Evolutionary conservation across 37 sponge, comb jelly and placozoan species (phyloP), one percentile per base, ranked within the genome.

Genomic region (Spongia lamella): DNA sequence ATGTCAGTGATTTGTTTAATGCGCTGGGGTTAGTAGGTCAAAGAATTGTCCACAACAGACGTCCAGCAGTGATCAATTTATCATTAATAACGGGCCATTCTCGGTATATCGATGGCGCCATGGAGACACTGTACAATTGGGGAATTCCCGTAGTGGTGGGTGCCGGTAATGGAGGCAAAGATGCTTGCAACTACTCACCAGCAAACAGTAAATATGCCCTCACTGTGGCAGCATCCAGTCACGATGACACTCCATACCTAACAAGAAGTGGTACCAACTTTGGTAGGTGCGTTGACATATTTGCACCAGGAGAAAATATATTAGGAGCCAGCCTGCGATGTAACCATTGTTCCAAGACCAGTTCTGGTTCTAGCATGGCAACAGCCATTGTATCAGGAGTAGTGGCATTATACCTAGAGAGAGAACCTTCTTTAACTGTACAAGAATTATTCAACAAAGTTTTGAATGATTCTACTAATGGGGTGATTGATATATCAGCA

Each of bases 221-320:
- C 25, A 90, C 91, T 17, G 91, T 90, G 1, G 91, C 83, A 7
- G 91, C 78, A 3, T 77, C 62, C 53, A 34, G 37, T 9, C 13
- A 47, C 21, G 78, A 68, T 17, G 91, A 85, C 30, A 54, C 53
- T 17, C 56, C 85, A 17, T 85, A 81, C 58, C 55, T 29, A 36
- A 22, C 57, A 58, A 72, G 57, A 24, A 56, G 57, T 2, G 73
- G 38, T 50, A 82, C 87, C 2, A 86, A 78, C 39, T 78, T 68
- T 38, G 91, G 91, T 5, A 38, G 58, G 26, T 90, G 91, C 58
- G 83, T 90, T 6, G 83, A 86, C 53, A 72, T 90, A 9, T 69
- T 90, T 82, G 86, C 91, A 29, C 91, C 91, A 1, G 91, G 83
- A 2, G 65, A 67, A n/a, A 4, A 43, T 24, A 61, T 90, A 6